phyloP scores from a whole-genome alignment of 1,140 invertebrate species.

The Polypedilum vanderplanki region DNA sequence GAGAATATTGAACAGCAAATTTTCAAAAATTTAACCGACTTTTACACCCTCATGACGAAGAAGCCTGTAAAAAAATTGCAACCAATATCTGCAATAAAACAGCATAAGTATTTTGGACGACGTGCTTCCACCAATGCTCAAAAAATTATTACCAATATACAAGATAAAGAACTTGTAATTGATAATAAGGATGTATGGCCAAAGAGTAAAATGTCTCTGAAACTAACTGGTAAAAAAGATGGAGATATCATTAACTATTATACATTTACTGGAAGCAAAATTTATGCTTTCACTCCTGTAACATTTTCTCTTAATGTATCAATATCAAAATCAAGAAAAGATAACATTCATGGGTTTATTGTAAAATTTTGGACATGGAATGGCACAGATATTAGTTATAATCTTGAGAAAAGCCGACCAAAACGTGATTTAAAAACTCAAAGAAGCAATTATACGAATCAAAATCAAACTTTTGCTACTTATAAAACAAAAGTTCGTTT shows the following conservation, averaged over 20 bases:
- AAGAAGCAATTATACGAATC: background rate
- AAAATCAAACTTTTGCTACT: background rate
- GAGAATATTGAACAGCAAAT: slow-evolving; percentile 37
- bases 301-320: slow-evolving; percentile 50
- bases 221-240: slow-evolving; percentile 51
- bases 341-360: slow-evolving; percentile 60
- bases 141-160: slow-evolving; percentile 49
- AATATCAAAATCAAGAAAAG: slow-evolving; percentile 43
- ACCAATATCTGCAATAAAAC: slow-evolving; percentile 37
- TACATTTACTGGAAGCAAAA: slow-evolving; percentile 51
- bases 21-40: slow-evolving; percentile 41
- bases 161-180: slow-evolving; percentile 51
- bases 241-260: slow-evolving; percentile 46
- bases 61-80: slow-evolving; percentile 37
- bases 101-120: slow-evolving; percentile 45
- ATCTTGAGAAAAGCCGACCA: background rate
- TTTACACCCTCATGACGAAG: slow-evolving; percentile 44
- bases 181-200: slow-evolving; percentile 60
- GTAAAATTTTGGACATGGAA: slow-evolving; percentile 75
- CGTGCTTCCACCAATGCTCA: slow-evolving; percentile 49
- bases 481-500: slow-evolving; percentile 29
- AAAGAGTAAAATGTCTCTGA: slow-evolving; percentile 54
- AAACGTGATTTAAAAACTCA: slow-evolving; percentile 30
- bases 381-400: slow-evolving; percentile 24
- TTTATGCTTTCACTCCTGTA: slow-evolving; percentile 59